Base-by-base conservation (phyloP, 2,888 invertebrate species). In the Drosophila maculinotata region DNA sequence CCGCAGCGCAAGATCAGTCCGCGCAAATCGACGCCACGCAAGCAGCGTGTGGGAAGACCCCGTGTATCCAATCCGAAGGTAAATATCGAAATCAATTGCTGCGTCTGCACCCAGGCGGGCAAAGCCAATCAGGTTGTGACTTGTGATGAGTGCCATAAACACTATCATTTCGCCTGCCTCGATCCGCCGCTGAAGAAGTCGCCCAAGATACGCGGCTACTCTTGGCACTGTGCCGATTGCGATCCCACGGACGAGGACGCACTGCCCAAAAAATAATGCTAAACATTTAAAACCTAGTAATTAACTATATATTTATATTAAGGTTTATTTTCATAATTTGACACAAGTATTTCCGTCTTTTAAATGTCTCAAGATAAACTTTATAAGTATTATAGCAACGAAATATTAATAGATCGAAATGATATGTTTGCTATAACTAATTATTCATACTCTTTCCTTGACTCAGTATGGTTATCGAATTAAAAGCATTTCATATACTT, bases 191-290 rank as follows among this genome's bases (percentile, higher is more conserved):
- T 97, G 10, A 98, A 97, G 92, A 97, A 97, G 91, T 96, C 97
- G 63, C 98, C 98, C 1, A 98, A 98, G 93, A 95, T 96, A 86
- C 94, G 97, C 53, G 98, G 98, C 28, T 98, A 98, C 90, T 97
- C 97, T 10, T 98, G 98, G 98, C 97, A 97, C 91, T 98, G 98
- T 92, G 97, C 97, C 48, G 97, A 97, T 91, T 98, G 98, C 93
- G 98, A 98, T 93, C 96, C 97, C 63, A 97, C 97, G 85, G 97
- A 90, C 12, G 90, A 90, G 20, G 90, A 90, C 44, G 80, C 84
- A 52, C 76, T 81, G 64, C 84, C 54, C 35, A 51, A 64, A 39
- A 69, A 72, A 10, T 63, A 69, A 44, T 28, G 28, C n/a, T 30
- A 33, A 8, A 39, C 14, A 51, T 14, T 14, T 12, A 42, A 5